A percentile compares a stretch with the other conserved stretches of the same genome.
phyloP scores from a whole-genome alignment of 1,140 invertebrate genomes.

The Dendroctonus ponderosae region DNA sequence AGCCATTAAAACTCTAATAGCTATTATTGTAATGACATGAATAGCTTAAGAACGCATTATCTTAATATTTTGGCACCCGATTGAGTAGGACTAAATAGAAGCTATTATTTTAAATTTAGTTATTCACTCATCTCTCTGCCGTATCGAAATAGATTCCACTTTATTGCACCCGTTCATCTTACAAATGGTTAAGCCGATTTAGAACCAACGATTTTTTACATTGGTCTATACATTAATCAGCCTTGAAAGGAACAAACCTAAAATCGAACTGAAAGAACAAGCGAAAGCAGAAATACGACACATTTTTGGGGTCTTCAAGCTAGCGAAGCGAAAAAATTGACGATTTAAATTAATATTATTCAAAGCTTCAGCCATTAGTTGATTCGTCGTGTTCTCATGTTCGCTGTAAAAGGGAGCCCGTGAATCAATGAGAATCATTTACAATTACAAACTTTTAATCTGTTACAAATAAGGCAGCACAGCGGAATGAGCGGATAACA shows the following conservation, averaged over 20 bases:
- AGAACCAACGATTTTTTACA: too few species aligned
- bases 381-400: slow-evolving; percentile 14
- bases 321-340: background rate
- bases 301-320: too few species aligned
- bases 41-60: slow-evolving; percentile 18
- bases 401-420: slow-evolving; percentile 28
- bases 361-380: slow-evolving; percentile 4
- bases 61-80: slow-evolving; percentile 7
- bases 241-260: too few species aligned
- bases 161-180: background rate
- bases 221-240: too few species aligned
- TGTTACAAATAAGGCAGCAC: slow-evolving; percentile 45
- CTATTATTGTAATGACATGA: slow-evolving; percentile 19
- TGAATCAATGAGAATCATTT: slow-evolving; percentile 44
- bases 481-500: slow-evolving; percentile 34
- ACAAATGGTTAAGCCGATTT: too few species aligned
- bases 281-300: too few species aligned
- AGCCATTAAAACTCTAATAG: slow-evolving; percentile 16
- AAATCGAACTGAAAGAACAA: too few species aligned
- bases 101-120: slow-evolving; percentile 25
- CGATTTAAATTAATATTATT: slow-evolving; percentile 15
- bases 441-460: slow-evolving; percentile 46
- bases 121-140: slow-evolving; percentile 13
- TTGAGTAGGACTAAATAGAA: slow-evolving; percentile 12
- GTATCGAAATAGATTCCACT: slow-evolving; percentile 15